Percentiles rank a stretch among this genome's conserved stretches.
phyloP scores from a whole-genome alignment of 2,888 invertebrate species.

The Candidula unifasciata region DNA sequence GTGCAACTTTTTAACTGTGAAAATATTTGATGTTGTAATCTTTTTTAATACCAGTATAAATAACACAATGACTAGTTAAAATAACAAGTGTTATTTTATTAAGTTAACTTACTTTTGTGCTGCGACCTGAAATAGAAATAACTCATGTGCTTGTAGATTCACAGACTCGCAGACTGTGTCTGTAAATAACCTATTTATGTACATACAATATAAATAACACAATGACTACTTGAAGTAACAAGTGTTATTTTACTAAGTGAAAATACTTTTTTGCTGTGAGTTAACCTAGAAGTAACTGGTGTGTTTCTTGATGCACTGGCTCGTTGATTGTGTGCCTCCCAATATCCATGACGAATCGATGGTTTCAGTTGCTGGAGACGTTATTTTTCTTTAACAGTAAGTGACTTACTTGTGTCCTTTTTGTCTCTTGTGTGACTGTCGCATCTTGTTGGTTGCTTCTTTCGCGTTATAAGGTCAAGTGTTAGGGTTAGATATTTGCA shows the following conservation, averaged over 20 bases:
- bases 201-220: no score
- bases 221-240: not conserved
- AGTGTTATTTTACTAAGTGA: not conserved
- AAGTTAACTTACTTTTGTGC: not conserved
- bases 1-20: no score
- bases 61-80: not conserved
- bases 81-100: not conserved
- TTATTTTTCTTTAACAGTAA: slow-evolving; percentile 31
- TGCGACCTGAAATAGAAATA: not conserved
- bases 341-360: slow-evolving; percentile 26
- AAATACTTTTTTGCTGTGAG: not conserved
- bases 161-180: not conserved
- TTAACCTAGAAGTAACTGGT: no score
- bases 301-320: no score
- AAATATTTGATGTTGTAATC: no score
- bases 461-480: no score
- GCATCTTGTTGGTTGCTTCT: not conserved
- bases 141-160: no score
- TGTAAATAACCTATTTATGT: no score
- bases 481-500: no score
- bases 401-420: not conserved
- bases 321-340: not conserved
- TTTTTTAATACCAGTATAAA: no score
- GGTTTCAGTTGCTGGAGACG: slow-evolving; percentile 12
- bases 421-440: not conserved